Evolutionary conservation across 2,888 invertebrate species (phyloP), one percentile per base, ranked within the genome.

Genomic region (Leucozona laternaria): DNA sequence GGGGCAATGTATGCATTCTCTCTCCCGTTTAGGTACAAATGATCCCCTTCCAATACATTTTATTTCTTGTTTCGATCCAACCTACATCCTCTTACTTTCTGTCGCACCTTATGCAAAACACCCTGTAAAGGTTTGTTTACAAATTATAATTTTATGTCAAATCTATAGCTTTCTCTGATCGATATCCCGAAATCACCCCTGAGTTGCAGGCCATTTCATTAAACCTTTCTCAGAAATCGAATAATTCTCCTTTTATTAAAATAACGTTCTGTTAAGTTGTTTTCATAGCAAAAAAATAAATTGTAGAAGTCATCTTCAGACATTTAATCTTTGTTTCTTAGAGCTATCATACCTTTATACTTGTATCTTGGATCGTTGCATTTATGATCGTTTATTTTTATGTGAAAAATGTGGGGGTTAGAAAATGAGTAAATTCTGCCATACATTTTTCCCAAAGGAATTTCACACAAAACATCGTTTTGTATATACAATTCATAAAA

Each of bases 321-420:
- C 70, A 70, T 79, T 62, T 70, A 62, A 79, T 83, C 79, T 60
- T 45, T 45, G n/a, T 43, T 45, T 45, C 45, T 45, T 31, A 31
- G 6, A 45, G 10, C 17, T 17, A 45, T 17, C 79, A n/a, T n/a
- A 45, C 37, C 60, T 37, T 31, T 62, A 75, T 79, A 66, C 45
- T 79, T 31, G 17, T 55, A 75, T 22, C 75, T 43, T 64, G 70
- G 57, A 84, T 80, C 57, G 71, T 84, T 79, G 64, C 80, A 79
- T 76, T 84, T 79, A 84, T 80, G 75, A 64, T n/a, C 64, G 64
- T 57, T 84, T 71, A 53, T 80, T 73, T 80, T 58, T 64, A 76
- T 64, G 55, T 28, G 57, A 40, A 17, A 50, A 40, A 62, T 15
- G 15, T 62, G 4, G 1, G 28, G 45, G 11, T 25, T 17, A 45